Percentiles rank a stretch among this genome's conserved stretches.
Evolutionary conservation across 2,888 invertebrate species (phyloP).

Genomic region (Alentia gelatinosa): DNA sequence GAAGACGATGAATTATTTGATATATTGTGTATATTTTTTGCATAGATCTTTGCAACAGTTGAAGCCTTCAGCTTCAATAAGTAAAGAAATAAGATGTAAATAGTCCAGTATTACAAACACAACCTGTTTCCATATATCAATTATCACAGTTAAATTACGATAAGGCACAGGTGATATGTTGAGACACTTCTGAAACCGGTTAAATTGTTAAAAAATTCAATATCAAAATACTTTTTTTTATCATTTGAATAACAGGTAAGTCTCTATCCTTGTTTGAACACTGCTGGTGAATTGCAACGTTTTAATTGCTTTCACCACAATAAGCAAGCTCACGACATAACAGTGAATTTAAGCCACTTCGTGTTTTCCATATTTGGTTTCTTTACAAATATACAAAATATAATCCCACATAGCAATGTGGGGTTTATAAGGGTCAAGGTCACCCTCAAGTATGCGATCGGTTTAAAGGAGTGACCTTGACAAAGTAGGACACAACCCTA

Average conservation of each 20-base stretch:
- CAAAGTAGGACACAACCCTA: neutral
- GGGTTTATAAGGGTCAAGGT: neutral
- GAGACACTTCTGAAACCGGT: neutral
- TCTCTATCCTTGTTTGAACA: neutral
- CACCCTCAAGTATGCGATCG: neutral
- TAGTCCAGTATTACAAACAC: neutral
- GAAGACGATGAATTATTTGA: neutral
- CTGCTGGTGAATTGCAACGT: too few relatives aligned
- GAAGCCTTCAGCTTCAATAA: neutral
- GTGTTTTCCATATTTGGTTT: too few relatives aligned
- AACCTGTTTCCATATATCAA: neutral
- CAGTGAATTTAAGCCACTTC: neutral
- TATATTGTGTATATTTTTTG: neutral
- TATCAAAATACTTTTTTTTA: neutral
- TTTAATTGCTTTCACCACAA: too few relatives aligned
- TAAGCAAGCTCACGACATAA: too few relatives aligned
- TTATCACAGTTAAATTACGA: neutral
- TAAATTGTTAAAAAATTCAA: neutral
- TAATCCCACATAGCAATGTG: neutral
- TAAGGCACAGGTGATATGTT: constrained; percentile 5
- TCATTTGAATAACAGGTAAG: neutral
- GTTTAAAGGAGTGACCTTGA: neutral
- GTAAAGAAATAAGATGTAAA: neutral
- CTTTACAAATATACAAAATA: neutral
- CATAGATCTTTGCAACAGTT: neutral